Evolutionary conservation across 2,797 vertebrate genomes (phyloP), one percentile per base, ranked within the genome.

Genomic region (Decapterus maruadsi): DNA sequence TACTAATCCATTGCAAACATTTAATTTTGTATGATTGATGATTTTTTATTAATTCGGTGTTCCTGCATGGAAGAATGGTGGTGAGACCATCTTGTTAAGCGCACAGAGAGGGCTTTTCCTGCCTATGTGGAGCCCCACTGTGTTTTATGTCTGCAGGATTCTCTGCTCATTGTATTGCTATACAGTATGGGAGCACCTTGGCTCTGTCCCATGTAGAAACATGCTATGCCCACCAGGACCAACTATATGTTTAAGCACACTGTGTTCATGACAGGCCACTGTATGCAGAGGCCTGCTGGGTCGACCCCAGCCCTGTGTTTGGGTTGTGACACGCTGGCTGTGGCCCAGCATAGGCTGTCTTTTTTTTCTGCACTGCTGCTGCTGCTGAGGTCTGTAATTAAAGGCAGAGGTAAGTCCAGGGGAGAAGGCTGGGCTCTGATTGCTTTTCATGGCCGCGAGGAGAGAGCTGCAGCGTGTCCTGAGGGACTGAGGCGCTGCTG

Each of bases 361-460:
- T 89, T 81, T 77, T 89, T 80, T 84, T 78, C 81, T 80, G 85
- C 75, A 75, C 83, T 55, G 69, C 86, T 66, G 66, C 80, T 11
- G 68, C 84, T 43, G 83, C 86, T 71, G 82, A 86, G 88, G 82
- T 89, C 86, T 93, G 94, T 95, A 95, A 95, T 96, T 95, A 96
- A 94, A 94, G 92, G 90, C 88, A 85, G 89, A 94, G 94, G 94
- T 95, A 92, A 93, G 93, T 93, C 93, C 93, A 92, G 88, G 91
- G 90, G 93, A 94, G 91, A 91, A 89, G 84, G 87, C 91, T 87
- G 83, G 83, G 90, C 87, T 89, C 91, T 95, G 93, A 96, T 95
- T 95, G 94, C 94, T 94, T 95, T 95, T 94, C 90, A 88, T 94
- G 87, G 91, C 94, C 76, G 72, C 65, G 75, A 94, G 93, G 87